Evolutionary conservation across 2,888 invertebrate species (phyloP), one percentile per base, ranked within the genome.

Genomic region (Choristoneura rosaceana): DNA sequence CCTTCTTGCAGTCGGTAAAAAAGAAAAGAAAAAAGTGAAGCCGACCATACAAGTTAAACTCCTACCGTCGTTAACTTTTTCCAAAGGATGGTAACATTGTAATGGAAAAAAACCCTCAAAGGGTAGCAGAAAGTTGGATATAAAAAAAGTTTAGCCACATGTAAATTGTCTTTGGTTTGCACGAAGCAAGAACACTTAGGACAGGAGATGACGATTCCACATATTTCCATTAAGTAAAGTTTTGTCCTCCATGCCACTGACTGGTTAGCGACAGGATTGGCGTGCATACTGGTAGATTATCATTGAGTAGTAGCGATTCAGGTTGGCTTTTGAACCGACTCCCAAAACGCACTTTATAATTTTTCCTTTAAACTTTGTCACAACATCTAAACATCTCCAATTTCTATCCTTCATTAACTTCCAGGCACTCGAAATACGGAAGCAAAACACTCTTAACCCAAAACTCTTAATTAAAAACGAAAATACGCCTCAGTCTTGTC

Each of bases 381-480:
- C 3, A 43, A 12, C 14, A 38, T 1, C 5, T n/a, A 60, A 60
- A n/a, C 33, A 58, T 25, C 14, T 58, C 7, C 12, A 33, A 58
- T 33, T 25, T 58, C 58, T 58, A 14, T 5, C 58, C 12, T 33
- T 58, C 10, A 25, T 17, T 60, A 43, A 43, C 43, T 60, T 8
- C 4, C 14, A 60, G 14, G 7, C 38, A 38, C 60, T 43, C 12
- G 7, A 14, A 5, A 14, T n/a, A 5, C 33, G n/a, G 10, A 25
- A 59, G 4, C 8, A 8, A 59, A 34, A 59, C n/a, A 9, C 8
- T n/a, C 33, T 25, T 25, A 25, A 34, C 38, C 59, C 34, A n/a
- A 59, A 34, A 59, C 59, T 45, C 63, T 63, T 63, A 63, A 63
- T 63, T 63, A 38, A 63, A 63, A 63, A 33, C 33, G 33, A 63